Evolutionary conservation across 2,797 vertebrate species (phyloP), one percentile per base, ranked within the genome.

Genomic region (Steatocranus sp.): DNA sequence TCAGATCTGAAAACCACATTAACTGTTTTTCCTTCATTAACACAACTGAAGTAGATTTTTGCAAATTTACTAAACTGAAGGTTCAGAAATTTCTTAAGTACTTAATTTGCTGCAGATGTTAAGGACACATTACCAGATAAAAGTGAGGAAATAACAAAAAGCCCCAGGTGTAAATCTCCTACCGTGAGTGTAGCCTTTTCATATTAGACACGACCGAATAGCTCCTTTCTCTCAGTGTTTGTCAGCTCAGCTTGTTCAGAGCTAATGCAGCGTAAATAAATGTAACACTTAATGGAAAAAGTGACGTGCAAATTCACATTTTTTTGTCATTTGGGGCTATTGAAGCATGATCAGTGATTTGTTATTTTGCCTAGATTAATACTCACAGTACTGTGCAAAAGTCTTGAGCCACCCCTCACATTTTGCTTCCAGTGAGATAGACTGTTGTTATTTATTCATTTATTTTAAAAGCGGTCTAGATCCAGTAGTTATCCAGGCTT

Each of bases 251-350:
- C 63, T 63, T 83, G 75, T 68, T 88, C 82, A 6, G 38, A 80
- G 75, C 77, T 76, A 89, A 83, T 88, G 86, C 46, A 68, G 77
- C 50, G 23, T 82, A 80, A 88, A 87, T 83, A 85, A 87, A 89
- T 66, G 18, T 53, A 78, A 86, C 77, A 46, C 25, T 81, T 81
- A 87, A 80, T 80, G 74, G 70, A 7, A 41, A 80, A 87, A 68
- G 15, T 78, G 70, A 70, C 25, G 17, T 7, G 6, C 15, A 56
- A 15, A 61, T 82, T 76, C 5, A 6, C 27, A 51, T 85, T 76
- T 79, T 79, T 56, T 43, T 84, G 58, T 12, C 50, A 46, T 76
- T 75, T 50, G 6, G 30, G 41, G 50, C 46, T 81, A 15, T 49
- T 75, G 41, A 82, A 53, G 79, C 78, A 46, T 8, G 2, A 50